A percentile compares a stretch with the other conserved stretches of the same genome.
Conservation (phyloP, 2,797 vertebrate species). For the Valencia hispanica region DNA sequence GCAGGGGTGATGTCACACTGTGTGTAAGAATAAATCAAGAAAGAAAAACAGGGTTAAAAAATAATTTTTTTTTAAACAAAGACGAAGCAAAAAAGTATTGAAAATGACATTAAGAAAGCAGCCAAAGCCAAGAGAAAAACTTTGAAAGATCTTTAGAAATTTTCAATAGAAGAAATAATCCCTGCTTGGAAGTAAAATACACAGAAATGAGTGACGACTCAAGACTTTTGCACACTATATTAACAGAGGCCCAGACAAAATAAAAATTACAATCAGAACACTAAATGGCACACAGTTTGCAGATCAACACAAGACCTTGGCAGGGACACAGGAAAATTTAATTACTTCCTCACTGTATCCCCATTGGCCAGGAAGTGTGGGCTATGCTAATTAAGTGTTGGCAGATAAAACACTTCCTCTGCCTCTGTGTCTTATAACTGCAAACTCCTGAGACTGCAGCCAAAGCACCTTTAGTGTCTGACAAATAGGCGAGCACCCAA, state of each 20-base stretch:
- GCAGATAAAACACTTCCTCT: constrained; percentile 73
- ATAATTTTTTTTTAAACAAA: neutral
- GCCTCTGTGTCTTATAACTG: constrained; percentile 67
- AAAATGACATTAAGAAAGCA: neutral
- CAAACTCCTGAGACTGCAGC: constrained; percentile 67
- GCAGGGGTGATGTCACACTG: neutral
- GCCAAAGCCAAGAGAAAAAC: neutral
- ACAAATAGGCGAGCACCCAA: constrained; percentile 56
- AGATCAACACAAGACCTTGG: constrained; percentile 49
- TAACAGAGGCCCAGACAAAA: neutral
- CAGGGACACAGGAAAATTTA: constrained; percentile 62
- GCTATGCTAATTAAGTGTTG: constrained; percentile 74
- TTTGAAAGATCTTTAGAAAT: neutral
- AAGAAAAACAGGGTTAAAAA: no score
- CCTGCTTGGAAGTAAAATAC: no score
- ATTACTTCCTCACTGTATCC: constrained; percentile 64
- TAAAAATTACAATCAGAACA: constrained; percentile 30
- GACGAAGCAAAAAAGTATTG: neutral
- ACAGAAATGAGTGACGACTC: neutral
- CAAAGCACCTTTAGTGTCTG: constrained; percentile 44
- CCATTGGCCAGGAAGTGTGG: constrained; percentile 66
- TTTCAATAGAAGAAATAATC: neutral
- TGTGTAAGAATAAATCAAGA: no score
- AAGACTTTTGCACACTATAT: neutral
- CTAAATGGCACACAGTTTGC: constrained; percentile 16